Evolutionary conservation across 2,113 vertebrate species (phyloP), one percentile per base, ranked within the genome.

Genomic region (Misgurnus anguillicaudatus): DNA sequence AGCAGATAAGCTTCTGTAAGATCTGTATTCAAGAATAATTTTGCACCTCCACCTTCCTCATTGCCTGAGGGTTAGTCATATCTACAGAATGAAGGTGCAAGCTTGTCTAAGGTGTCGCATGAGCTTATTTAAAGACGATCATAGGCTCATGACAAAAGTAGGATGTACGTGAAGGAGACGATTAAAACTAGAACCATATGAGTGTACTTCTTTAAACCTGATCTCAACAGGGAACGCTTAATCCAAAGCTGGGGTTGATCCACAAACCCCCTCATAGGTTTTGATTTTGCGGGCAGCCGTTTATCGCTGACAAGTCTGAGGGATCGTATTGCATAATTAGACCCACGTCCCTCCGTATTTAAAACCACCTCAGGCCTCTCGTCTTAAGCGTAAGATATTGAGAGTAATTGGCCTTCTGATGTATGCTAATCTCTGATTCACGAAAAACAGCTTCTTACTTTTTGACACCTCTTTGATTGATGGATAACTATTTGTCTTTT

Each of bases 181-280:
- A 83, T 80, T 86, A 80, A 74, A 71, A 73, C 51, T 64, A 58
- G 79, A 85, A 81, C 78, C 75, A 79, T 80, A 87, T 88, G 82
- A 81, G 86, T 70, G 81, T 79, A 70, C 81, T 78, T 68, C 87
- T 84, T 19, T 60, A 17, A 82, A 78, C 65, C 72, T 82, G 78
- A 85, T 88, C 83, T 85, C 83, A 19, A 73, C 85, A 70, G 85
- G 77, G 83, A 87, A 83, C 88, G 83, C 79, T 80, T 92, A 91
- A 92, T 92, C 91, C 90, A 76, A 87, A 90, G 87, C 83, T 83
- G 60, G 83, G 85, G 89, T 87, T 89, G 87, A 92, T 91, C 86
- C 89, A 70, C 78, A 80, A n/a, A 89, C 90, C 88, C 87, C 87
- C 85, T 86, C 79, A 76, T 63, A 42, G 65, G 67, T 88, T 88